Conservation (phyloP, 1,140 invertebrate species). For the Aphelinus certus region DNA sequence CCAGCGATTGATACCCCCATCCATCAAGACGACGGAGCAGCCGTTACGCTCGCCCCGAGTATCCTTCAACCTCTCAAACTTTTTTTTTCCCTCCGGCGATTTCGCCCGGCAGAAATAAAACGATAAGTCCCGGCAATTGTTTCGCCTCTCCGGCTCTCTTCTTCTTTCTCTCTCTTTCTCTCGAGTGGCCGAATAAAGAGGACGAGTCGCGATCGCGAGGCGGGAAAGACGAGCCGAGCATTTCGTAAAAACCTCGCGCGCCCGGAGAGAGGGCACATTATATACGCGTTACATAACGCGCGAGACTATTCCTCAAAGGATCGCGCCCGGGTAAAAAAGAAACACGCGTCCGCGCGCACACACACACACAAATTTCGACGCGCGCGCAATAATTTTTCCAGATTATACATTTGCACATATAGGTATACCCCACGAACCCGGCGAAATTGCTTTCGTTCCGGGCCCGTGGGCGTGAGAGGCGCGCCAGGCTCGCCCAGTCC, state of each 20-base stretch:
- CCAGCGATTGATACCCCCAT: no score
- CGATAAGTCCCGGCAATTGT: conserved; percentile 18
- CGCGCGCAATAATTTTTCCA: conserved; percentile 36
- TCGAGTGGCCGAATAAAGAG: conserved; percentile 1
- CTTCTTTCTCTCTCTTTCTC: no score
- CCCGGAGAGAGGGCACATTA: no score
- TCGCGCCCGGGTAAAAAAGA: conserved; percentile 22
- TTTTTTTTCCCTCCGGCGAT: no score
- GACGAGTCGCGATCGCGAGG: neutral
- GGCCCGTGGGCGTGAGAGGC: conserved; percentile 23
- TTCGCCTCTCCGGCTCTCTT: neutral
- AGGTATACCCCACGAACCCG: neutral
- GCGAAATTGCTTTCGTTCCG: conserved; percentile 37
- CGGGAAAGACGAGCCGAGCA: neutral
- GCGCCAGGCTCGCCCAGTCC: no score
- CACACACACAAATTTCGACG: no score
- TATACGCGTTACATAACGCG: no score
- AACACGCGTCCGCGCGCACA: neutral
- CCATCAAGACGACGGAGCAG: no score
- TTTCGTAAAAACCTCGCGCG: no score
- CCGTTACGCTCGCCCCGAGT: no score
- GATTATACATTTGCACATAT: conserved; percentile 19
- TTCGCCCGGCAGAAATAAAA: conserved; percentile 1
- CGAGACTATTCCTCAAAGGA: conserved; percentile 20
- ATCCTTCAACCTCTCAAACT: no score